These are phyloP conservation scores for Athalia rosae DNA, from an alignment of 2,888 invertebrate genomes.

Conservation along the genomic window DNA sequence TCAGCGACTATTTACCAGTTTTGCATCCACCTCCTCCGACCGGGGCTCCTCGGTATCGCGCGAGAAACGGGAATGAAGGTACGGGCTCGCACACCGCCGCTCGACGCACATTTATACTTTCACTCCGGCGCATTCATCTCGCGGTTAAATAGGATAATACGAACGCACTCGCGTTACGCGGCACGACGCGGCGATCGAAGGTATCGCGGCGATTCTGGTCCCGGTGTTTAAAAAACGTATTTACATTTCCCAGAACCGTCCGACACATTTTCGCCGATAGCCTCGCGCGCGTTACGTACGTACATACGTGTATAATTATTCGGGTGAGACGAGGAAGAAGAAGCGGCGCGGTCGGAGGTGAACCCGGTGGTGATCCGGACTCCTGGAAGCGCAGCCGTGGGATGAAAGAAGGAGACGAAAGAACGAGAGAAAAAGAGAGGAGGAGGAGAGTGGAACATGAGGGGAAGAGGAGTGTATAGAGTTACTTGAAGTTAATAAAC, in stretches of 20 bases:
- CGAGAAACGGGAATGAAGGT: neutral
- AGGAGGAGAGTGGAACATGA: slow-evolving; percentile 40
- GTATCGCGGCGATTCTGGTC: too few relatives aligned
- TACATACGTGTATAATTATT: slow-evolving; percentile 5
- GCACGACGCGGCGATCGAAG: neutral
- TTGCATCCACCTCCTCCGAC: slow-evolving; percentile 55
- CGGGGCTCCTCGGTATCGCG: neutral
- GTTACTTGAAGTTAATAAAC: slow-evolving; percentile 66
- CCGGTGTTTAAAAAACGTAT: too few relatives aligned
- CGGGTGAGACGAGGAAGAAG: neutral
- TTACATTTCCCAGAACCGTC: too few relatives aligned
- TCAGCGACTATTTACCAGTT: slow-evolving; percentile 65
- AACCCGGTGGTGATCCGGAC: slow-evolving; percentile 36
- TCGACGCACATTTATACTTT: slow-evolving; percentile 16
- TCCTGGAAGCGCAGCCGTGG: slow-evolving; percentile 47
- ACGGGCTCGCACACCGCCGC: neutral
- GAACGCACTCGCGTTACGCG: too few relatives aligned
- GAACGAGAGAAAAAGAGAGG: slow-evolving; percentile 45
- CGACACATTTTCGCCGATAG: too few relatives aligned
- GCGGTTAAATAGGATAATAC: neutral
- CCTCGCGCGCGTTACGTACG: neutral
- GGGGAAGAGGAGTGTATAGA: slow-evolving; percentile 58
- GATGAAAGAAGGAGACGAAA: slow-evolving; percentile 49
- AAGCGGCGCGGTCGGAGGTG: neutral
- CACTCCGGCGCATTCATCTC: slow-evolving; percentile 35